Evolutionary conservation across 2,888 invertebrate genomes (phyloP).

Genomic region (Drosophila macrospina): DNA sequence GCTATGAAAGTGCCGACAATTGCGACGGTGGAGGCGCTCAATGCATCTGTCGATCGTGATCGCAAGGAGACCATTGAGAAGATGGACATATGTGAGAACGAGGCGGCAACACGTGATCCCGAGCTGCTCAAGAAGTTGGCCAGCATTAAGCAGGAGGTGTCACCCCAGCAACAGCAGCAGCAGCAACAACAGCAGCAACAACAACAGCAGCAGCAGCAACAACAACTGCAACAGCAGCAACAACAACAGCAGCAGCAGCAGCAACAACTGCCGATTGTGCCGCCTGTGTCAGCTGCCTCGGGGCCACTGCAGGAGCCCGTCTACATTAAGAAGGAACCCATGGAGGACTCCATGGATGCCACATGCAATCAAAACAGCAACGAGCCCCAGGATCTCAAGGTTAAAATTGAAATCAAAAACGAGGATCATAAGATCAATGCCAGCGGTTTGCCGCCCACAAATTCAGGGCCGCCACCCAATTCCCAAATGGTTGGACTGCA

Average conservation of each 20-base stretch:
- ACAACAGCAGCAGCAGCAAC: constrained; percentile 6
- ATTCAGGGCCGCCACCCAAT: constrained; percentile 45
- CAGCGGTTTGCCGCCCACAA: constrained; percentile 52
- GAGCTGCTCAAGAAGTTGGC: constrained; percentile 85
- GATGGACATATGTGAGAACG: constrained; percentile 69
- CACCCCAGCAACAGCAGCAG: constrained; percentile 58
- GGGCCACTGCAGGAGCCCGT: constrained; percentile 86
- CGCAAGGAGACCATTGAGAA: constrained; percentile 80
- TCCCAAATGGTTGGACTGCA: constrained; percentile 55
- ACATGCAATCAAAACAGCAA: constrained; percentile 85
- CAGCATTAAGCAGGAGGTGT: constrained; percentile 84
- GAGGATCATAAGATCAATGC: constrained; percentile 80
- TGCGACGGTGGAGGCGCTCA: constrained; percentile 79
- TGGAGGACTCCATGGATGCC: constrained; percentile 85
- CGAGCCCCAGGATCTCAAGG: constrained; percentile 91
- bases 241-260: constrained; percentile 50
- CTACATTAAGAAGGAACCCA: constrained; percentile 86
- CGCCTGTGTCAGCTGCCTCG: constrained; percentile 44
- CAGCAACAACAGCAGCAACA: constrained; percentile 15
- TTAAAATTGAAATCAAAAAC: constrained; percentile 89
- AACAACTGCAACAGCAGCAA: constrained; percentile 25
- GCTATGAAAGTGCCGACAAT: constrained; percentile 82
- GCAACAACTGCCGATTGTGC: constrained; percentile 38
- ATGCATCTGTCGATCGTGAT: constrained; percentile 80
- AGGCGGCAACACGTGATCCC: constrained; percentile 80